Evolutionary conservation across 2,113 vertebrate species (phyloP), one percentile per base, ranked within the genome.

Genomic region (Salvator merianae): DNA sequence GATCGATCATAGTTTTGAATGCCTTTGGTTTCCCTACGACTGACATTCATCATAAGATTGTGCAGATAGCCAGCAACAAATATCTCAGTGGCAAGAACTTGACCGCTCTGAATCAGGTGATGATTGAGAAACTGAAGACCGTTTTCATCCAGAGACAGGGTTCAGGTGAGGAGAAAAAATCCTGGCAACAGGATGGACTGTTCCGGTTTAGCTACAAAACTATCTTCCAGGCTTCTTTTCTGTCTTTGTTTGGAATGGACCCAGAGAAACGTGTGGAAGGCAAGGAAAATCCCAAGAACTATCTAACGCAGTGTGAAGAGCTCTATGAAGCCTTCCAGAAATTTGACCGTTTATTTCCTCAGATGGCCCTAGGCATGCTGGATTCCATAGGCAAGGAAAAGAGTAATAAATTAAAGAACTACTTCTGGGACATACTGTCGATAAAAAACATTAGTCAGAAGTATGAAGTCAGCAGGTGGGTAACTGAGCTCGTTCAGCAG

Each of bases 331-430:
- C 84, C 14, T 96, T 95, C 53, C 94, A 96, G 8, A 97, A 96
- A 88, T 98, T 96, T 18, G 97, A 97, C 70, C 77, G 90, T 2
- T 93, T 98, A 1, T 97, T 98, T 10, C 97, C 97, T 2, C 94
- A 94, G 12, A 82, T 97, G 72, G 95, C 95, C 4, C 96, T 96
- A 4, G 95, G 95, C 2, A 86, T 97, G 20, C 92, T 97, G 70
- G 69, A 93, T 2, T 96, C 97, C 0, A 65, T 9, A 14, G 86
- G 96, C 77, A 94, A 95, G 90, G n/a, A 91, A 47, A 93, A 97
- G 84, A 89, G 91, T 0, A 71, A 93, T 24, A 94, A 88, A 24
- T 85, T 98, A 1, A 93, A 94, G 90, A 86, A 38, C 7, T 40
- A 91, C 6, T 98, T 98, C 88, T 96, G 96, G 95, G 82, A 95